phyloP scores from a whole-genome alignment of 2,113 vertebrate genomes.

The Physeter macrocephalus region DNA sequence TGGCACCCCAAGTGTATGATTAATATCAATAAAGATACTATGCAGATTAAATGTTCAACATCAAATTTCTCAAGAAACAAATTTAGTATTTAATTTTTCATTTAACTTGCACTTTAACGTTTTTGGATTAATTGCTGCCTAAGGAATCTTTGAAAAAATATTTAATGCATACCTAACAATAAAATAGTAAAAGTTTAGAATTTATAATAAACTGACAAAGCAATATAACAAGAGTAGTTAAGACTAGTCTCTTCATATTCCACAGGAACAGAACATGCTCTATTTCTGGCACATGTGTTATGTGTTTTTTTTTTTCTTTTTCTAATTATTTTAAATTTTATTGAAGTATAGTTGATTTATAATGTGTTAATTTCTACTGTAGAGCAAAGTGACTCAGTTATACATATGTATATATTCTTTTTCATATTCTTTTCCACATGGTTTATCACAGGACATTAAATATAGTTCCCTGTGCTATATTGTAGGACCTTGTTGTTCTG shows the following conservation, averaged over 20 bases:
- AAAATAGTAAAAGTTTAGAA: neutral
- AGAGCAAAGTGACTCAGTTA: too few species aligned
- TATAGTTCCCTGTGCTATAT: too few species aligned
- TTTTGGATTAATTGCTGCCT: neutral
- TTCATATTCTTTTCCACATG: too few species aligned
- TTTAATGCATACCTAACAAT: neutral
- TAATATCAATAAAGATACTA: neutral
- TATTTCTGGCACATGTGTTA: neutral
- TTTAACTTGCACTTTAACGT: neutral
- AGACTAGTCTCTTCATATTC: neutral
- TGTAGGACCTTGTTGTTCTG: too few species aligned
- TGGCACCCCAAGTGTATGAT: neutral
- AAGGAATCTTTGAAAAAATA: neutral
- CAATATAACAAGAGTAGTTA: neutral
- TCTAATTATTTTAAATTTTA: too few species aligned
- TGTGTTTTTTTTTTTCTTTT: neutral
- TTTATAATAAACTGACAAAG: neutral
- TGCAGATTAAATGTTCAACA: neutral
- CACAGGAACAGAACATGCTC: neutral
- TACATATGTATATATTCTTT: too few species aligned
- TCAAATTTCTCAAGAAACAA: neutral
- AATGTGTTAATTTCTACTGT: too few species aligned
- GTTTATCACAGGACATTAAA: too few species aligned
- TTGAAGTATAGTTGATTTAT: too few species aligned
- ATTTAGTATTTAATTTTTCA: neutral